Evolutionary conservation across 2,113 vertebrate genomes (phyloP).

Genomic region (Neomonachus schauinslandi): DNA sequence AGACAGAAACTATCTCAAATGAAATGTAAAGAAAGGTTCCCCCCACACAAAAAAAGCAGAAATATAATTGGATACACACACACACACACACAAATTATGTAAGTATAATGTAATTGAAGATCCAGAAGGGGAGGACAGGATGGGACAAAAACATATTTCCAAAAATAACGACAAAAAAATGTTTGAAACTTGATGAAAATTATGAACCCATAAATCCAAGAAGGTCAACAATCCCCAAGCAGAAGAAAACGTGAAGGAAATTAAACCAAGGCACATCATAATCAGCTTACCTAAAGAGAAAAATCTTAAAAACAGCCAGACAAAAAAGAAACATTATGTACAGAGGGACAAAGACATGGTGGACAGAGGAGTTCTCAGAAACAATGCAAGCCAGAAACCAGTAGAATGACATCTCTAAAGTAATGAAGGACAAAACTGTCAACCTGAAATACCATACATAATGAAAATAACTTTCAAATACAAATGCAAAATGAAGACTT

Average conservation of each 20-base stretch:
- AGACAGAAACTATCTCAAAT: neutral
- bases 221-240: neutral
- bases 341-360: neutral
- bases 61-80: neutral
- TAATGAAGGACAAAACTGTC: neutral
- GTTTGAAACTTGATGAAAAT: neutral
- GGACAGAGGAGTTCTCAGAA: neutral
- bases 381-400: neutral
- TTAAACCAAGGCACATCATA: neutral
- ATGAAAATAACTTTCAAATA: neutral
- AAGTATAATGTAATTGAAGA: neutral
- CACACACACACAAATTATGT: neutral
- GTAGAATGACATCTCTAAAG: neutral
- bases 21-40: neutral
- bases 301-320: neutral
- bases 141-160: neutral
- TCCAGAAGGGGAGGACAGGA: neutral
- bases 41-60: neutral
- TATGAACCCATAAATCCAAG: neutral
- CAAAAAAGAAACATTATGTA: neutral
- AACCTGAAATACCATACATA: neutral
- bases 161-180: neutral
- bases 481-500: neutral
- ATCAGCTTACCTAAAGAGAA: neutral
- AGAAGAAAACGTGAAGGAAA: neutral